Evolutionary conservation across 2,888 invertebrate species (phyloP), one percentile per base, ranked within the genome.

Genomic region (Clanis bilineata): DNA sequence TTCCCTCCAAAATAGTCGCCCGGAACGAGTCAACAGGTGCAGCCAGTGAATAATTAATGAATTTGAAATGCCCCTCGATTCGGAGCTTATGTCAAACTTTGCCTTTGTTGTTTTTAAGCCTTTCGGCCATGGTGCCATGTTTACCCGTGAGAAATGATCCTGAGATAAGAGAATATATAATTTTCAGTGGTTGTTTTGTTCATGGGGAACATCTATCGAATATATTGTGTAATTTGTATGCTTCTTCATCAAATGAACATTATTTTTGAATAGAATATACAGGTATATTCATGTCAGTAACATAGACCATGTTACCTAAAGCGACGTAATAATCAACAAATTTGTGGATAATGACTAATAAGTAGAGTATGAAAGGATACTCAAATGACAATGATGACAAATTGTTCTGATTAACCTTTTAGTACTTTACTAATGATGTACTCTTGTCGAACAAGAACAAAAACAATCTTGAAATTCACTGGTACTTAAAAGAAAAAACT

Each of bases 11-110:
- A 66, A 65, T 72, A 70, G 64, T 76, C 76, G 74, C 67, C 69
- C 62, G n/a, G 62, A 68, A 67, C 60, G 60, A 73, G 69, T 73
- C 88, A 88, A 89, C 89, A 89, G 87, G 89, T 88, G 86, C 70
- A 77, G 72, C 71, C 70, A 76, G 76, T 86, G 81, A 83, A 86
- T 86, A 83, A 82, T 82, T 83, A 85, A 86, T 78, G 72, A 75
- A 73, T 69, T 70, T 68, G 64, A 25, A 21, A 58, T 38, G 38
- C 7, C 21, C 21, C 25, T 25, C 47, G 39, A 47, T 58, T 39
- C 18, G 38, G 23, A 23, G 39, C 55, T 51, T 36, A 38, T 22
- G 39, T n/a, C 38, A 22, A 38, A 22, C 54, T 18, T 51, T 23
- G 15, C 18, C 18, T 28, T 51, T 51, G 28, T 28, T 51, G 28